These are phyloP conservation scores for Crossocerus cetratus DNA, from an alignment of 2,888 invertebrate species.

Conservation along the genomic window DNA sequence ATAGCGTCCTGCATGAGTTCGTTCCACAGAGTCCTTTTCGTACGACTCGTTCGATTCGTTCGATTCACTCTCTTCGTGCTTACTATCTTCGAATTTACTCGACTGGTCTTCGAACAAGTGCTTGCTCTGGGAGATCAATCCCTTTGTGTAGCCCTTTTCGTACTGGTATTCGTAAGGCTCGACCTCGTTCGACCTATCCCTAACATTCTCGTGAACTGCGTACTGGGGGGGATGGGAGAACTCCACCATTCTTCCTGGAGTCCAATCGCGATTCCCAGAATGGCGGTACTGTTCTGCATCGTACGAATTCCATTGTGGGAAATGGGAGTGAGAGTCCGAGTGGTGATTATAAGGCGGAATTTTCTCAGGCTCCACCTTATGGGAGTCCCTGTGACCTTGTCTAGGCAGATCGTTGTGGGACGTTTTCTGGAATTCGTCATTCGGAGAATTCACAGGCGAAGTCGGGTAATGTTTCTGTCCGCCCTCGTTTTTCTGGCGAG, in stretches of 20 bases:
- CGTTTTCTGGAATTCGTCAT: neutral
- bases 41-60: conserved; percentile 43
- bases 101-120: conserved; percentile 62
- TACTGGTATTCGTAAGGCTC: conserved; percentile 42
- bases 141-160: conserved; percentile 63
- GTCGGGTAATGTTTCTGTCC: conserved; percentile 1
- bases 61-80: conserved; percentile 59
- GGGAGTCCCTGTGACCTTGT: conserved; percentile 29
- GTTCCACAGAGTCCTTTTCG: conserved; percentile 26
- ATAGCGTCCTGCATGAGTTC: conserved; percentile 48
- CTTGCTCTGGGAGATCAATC: conserved; percentile 60
- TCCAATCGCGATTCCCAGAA: conserved; percentile 27
- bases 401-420: neutral
- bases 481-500: conserved; percentile 2
- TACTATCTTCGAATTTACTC: conserved; percentile 67
- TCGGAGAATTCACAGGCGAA: neutral
- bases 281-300: conserved; percentile 9
- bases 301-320: conserved; percentile 44
- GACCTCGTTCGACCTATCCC: conserved; percentile 42
- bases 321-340: conserved; percentile 42
- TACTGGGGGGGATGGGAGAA: conserved; percentile 64
- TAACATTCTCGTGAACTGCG: conserved; percentile 55
- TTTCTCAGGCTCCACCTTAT: neutral
- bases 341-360: conserved; percentile 15
- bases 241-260: conserved; percentile 16